Percentiles rank a stretch among this genome's conserved stretches.
These are phyloP conservation scores for Regulus satrapa DNA, from an alignment of 2,113 vertebrate genomes.

Conservation along the genomic window DNA sequence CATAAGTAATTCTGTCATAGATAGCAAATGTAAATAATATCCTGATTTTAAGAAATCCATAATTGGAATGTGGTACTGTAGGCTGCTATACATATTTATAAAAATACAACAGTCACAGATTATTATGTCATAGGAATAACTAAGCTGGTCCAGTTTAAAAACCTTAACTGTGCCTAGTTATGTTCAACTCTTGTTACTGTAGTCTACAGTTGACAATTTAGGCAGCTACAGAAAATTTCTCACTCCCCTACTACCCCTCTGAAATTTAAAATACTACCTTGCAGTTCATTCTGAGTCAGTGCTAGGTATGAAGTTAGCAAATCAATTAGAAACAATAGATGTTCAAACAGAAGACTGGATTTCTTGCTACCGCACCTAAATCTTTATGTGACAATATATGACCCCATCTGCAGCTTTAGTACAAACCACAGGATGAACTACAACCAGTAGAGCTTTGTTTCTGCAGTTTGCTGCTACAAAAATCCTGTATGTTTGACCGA, in stretches of 20 bases:
- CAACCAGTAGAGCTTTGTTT: background rate
- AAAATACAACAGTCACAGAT: background rate
- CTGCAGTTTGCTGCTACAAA: background rate
- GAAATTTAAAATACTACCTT: background rate
- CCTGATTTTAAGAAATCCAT: background rate
- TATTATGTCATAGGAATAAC: background rate
- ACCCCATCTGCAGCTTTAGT: background rate
- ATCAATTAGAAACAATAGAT: background rate
- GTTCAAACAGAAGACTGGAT: background rate
- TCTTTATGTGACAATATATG: background rate
- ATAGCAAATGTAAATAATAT: background rate
- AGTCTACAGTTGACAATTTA: accelerated
- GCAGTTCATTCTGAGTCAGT: background rate
- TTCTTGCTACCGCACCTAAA: background rate
- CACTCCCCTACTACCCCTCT: background rate
- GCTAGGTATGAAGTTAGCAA: background rate
- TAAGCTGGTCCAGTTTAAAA: background rate
- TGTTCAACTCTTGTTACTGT: background rate
- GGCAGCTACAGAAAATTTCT: background rate
- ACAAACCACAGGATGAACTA: background rate
- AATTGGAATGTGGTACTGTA: background rate
- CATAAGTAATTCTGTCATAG: background rate
- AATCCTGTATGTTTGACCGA: background rate
- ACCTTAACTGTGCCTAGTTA: background rate
- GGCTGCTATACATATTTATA: background rate